Base-by-base conservation (phyloP, 2,888 invertebrate species). In the Erynnis tages region DNA sequence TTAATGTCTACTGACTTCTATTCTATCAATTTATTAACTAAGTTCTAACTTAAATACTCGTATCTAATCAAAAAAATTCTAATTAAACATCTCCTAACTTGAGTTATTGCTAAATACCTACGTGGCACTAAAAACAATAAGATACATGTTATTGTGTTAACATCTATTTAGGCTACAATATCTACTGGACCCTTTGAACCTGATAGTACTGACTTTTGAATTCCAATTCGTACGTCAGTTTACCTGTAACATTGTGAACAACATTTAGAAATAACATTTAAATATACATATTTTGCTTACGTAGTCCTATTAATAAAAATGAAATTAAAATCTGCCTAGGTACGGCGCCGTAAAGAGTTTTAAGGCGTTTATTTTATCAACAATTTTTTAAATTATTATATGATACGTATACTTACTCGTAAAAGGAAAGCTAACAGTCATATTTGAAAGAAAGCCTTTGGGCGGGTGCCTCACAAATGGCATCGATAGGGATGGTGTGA, bases 381-480 rank as follows among this genome's bases (percentile, higher is more conserved):
- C 21, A 21, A 21, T 45, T 19, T n/a, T n/a, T n/a, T n/a, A n/a
- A n/a, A n/a, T n/a, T n/a, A n/a, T n/a, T n/a, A n/a, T n/a, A n/a
- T n/a, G 21, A 1, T 4, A 21, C 7, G 11, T 27, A 16, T 21
- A 92, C 94, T 93, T 84, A 96, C 96, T 95, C 70, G 95, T 94
- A 69, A 96, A 94, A 11, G 96, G 96, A 66, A 96, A 92, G 80
- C 94, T 95, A 68, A 96, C 92, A 16, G 95, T 94, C 87, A 96
- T 90, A 75, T 96, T 96, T 46, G 96, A 95, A 63, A 95, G 91
- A 78, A 96, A 96, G 45, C 96, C 96, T 69, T 94, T 93, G 0
- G 95, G 96, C 5, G 96, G 96, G 87, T 96, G 94, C 65, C 96
- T 88, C 2, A 96, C 95, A 67, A 96, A 93, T 6, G 96, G 96